Percentiles rank a stretch among this genome's conserved stretches.
phyloP scores from a whole-genome alignment of 1,140 invertebrate species.

The Cydia splendana region DNA sequence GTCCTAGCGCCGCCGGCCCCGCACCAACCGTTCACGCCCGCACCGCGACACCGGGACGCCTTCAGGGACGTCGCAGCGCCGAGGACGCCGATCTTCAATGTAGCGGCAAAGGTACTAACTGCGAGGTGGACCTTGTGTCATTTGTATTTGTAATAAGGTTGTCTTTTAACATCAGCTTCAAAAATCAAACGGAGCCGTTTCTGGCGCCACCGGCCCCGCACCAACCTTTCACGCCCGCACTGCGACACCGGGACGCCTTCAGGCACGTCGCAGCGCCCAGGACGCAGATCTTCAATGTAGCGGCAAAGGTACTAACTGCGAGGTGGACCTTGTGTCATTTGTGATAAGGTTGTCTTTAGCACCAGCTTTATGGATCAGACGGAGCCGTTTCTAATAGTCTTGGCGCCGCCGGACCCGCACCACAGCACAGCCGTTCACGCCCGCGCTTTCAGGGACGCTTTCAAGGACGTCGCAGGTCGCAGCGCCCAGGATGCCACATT shows the following conservation, averaged over 20 bases:
- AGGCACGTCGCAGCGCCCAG: conserved; percentile 81
- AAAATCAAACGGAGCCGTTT: conserved; percentile 82
- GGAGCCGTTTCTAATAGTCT: conserved; percentile 91
- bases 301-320: conserved; percentile 51
- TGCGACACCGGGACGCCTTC: conserved; percentile 84
- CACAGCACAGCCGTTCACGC: conserved; percentile 90
- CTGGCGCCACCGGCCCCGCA: conserved; percentile 92
- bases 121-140: background rate
- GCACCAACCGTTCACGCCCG: conserved; percentile 91
- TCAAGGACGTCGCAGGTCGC: conserved; percentile 80
- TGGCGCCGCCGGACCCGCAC: conserved; percentile 92
- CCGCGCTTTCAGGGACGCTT: conserved; percentile 83
- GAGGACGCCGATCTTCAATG: conserved; percentile 88
- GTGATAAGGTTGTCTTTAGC: conserved; percentile 17
- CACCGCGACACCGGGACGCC: conserved; percentile 83
- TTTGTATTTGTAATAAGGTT: no score
- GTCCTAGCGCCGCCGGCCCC: conserved; percentile 91
- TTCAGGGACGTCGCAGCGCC: conserved; percentile 83
- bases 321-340: no score
- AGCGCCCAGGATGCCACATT: conserved; percentile 80
- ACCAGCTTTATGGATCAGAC: conserved; percentile 47
- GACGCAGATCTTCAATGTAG: conserved; percentile 87
- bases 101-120: conserved; percentile 60
- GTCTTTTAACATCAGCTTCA: conserved; percentile 50
- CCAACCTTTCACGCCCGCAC: conserved; percentile 89